These are phyloP conservation scores for Melanotaenia nigrans DNA, from an alignment of 2,797 vertebrate species.

Conservation along the genomic window DNA sequence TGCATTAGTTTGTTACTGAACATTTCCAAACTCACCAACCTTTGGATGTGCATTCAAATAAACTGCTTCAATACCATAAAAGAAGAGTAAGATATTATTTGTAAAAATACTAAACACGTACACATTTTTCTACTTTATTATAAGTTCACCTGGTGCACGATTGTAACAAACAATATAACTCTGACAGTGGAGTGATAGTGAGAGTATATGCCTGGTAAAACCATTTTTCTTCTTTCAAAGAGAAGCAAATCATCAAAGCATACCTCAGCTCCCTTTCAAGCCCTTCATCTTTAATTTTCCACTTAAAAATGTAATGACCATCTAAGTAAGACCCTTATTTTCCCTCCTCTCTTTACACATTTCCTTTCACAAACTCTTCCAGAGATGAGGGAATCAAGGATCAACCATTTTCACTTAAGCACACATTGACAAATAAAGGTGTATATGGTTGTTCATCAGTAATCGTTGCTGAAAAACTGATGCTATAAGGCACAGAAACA, in stretches of 20 bases:
- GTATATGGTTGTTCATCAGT: slow-evolving; percentile 34
- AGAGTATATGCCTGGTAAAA: slow-evolving; percentile 30
- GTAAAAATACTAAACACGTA: slow-evolving; percentile 52
- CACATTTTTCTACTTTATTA: slow-evolving; percentile 72
- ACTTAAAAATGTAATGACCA: slow-evolving; percentile 27
- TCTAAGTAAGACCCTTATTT: slow-evolving; percentile 5
- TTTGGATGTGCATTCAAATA: slow-evolving; percentile 42
- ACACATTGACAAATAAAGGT: slow-evolving; percentile 23
- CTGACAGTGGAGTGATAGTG: slow-evolving; percentile 51
- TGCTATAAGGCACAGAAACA: slow-evolving; percentile 53
- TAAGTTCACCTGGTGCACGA: slow-evolving; percentile 71
- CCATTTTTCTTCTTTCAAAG: slow-evolving; percentile 34
- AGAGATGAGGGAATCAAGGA: slow-evolving; percentile 6
- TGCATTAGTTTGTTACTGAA: slow-evolving; percentile 32
- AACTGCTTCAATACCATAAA: slow-evolving; percentile 45
- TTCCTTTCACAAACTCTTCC: slow-evolving; percentile 44
- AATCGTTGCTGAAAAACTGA: slow-evolving; percentile 38
- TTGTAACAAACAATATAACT: slow-evolving; percentile 64
- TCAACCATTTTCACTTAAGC: slow-evolving; percentile 32
- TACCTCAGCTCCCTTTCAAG: slow-evolving; percentile 5
- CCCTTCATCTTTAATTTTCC: slow-evolving; percentile 12
- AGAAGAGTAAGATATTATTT: slow-evolving; percentile 29
- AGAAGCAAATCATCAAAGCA: slow-evolving; percentile 4
- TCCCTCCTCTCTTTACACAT: background rate
- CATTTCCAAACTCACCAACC: slow-evolving; percentile 7